Conservation (phyloP, 2,888 invertebrate species). For the Drosophila planitibia region DNA sequence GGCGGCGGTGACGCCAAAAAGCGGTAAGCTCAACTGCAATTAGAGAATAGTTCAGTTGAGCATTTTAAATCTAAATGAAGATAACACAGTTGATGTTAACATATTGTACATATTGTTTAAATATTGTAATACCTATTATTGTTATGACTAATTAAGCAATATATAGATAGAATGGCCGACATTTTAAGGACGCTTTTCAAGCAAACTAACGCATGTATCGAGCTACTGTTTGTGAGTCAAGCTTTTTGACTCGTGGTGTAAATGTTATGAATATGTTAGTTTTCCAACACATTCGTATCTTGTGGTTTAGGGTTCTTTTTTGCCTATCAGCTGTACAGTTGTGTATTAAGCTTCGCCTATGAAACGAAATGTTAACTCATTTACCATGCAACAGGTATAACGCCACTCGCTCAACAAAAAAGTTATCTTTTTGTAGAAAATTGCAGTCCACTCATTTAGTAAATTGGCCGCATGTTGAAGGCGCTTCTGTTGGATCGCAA, state of each 20-base stretch:
- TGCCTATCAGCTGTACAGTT: background rate
- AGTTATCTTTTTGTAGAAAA: constrained; percentile 83
- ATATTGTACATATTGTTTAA: background rate
- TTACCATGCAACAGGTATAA: constrained; percentile 79
- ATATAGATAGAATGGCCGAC: background rate
- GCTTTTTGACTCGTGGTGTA: background rate
- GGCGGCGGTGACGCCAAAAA: constrained; percentile 68
- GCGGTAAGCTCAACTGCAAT: constrained; percentile 72
- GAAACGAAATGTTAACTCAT: background rate
- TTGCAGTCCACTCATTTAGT: constrained; percentile 75
- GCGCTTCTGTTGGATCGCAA: constrained; percentile 59
- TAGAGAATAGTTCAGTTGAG: background rate
- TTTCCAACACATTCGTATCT: background rate
- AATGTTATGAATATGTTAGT: background rate
- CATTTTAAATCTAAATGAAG: background rate
- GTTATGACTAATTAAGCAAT: background rate
- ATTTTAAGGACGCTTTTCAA: background rate
- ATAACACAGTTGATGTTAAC: background rate
- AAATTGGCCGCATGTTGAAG: constrained; percentile 47
- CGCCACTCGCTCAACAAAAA: constrained; percentile 80
- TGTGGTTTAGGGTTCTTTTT: background rate
- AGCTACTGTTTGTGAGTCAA: background rate
- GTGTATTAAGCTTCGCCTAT: background rate
- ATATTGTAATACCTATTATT: background rate
- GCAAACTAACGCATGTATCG: background rate